phyloP scores from a whole-genome alignment of 2,797 vertebrate genomes.

The Bufotes viridis region DNA sequence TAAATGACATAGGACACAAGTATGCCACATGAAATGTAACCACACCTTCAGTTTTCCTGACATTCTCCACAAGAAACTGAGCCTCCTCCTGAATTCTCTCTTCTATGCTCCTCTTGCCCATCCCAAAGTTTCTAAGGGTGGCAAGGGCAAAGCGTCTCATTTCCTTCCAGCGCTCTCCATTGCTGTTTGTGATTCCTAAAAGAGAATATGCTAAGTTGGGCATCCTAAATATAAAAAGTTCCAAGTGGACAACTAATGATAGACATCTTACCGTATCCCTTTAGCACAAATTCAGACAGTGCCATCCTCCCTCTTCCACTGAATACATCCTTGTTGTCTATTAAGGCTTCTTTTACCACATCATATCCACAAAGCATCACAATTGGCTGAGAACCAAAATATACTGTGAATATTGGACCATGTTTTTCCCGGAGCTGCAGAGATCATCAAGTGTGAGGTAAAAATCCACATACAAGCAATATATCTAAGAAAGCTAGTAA shows the following conservation, averaged over 20 bases:
- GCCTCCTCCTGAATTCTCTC: conserved; percentile 51
- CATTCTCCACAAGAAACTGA: conserved; percentile 16
- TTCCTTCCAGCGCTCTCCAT: conserved; percentile 50
- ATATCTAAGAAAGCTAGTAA: too few species aligned
- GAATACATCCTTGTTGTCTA: conserved; percentile 65
- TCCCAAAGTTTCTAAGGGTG: conserved; percentile 50
- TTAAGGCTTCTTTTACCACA: conserved; percentile 70
- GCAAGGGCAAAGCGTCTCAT: conserved; percentile 45
- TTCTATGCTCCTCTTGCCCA: conserved; percentile 45
- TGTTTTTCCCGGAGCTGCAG: conserved; percentile 18
- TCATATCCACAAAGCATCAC: conserved; percentile 72
- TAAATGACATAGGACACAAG: not conserved
- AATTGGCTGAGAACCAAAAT: conserved; percentile 66
- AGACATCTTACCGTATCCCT: conserved; percentile 48
- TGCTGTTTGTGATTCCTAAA: conserved; percentile 36
- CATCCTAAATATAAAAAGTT: not conserved
- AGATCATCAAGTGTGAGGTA: not conserved
- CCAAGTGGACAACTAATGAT: not conserved
- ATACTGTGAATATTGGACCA: conserved; percentile 55
- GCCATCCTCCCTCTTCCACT: conserved; percentile 60
- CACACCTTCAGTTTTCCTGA: conserved; percentile 36
- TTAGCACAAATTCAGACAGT: conserved; percentile 26
- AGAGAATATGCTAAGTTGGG: not conserved
- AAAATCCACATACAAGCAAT: not conserved
- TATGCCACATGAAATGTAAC: not conserved